These are phyloP conservation scores for Sciurus vulgaris DNA, from an alignment of 2,797 vertebrate genomes.

Conservation along the genomic window DNA sequence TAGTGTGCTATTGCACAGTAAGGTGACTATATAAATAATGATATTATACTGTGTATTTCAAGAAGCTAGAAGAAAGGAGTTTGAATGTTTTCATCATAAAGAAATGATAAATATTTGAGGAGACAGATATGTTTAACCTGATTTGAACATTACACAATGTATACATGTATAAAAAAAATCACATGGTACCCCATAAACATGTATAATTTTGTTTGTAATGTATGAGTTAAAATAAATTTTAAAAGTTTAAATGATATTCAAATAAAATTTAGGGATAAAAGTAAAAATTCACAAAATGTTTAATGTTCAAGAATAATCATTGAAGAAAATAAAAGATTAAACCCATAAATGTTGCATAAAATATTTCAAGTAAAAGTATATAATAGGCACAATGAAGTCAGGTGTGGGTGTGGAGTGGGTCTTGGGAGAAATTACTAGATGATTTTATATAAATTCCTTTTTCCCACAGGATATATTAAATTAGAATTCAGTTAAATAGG, in stretches of 20 bases:
- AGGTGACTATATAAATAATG: not conserved
- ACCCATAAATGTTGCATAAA: not conserved
- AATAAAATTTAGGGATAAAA: not conserved
- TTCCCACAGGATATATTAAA: not conserved
- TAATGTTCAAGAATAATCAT: not conserved
- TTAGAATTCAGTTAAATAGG: constrained; percentile 53
- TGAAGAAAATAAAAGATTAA: not conserved
- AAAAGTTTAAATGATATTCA: not conserved
- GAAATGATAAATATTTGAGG: not conserved
- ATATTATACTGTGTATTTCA: not conserved
- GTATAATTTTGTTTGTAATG: not conserved
- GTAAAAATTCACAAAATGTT: not conserved
- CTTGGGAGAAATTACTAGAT: not conserved
- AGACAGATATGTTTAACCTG: not conserved
- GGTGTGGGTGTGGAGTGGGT: not conserved
- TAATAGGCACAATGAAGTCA: not conserved
- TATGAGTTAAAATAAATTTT: not conserved
- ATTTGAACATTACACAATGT: not conserved
- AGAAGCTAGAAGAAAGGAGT: not conserved
- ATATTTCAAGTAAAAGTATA: constrained; percentile 20
- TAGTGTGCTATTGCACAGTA: not conserved
- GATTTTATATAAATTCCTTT: constrained; percentile 35
- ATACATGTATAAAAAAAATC: not conserved
- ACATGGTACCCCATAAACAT: not conserved
- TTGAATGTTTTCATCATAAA: not conserved